A percentile compares a stretch with the other conserved stretches of the same genome.
Evolutionary conservation across 2,113 vertebrate genomes (phyloP).

Genomic region (Amazona guildingii): DNA sequence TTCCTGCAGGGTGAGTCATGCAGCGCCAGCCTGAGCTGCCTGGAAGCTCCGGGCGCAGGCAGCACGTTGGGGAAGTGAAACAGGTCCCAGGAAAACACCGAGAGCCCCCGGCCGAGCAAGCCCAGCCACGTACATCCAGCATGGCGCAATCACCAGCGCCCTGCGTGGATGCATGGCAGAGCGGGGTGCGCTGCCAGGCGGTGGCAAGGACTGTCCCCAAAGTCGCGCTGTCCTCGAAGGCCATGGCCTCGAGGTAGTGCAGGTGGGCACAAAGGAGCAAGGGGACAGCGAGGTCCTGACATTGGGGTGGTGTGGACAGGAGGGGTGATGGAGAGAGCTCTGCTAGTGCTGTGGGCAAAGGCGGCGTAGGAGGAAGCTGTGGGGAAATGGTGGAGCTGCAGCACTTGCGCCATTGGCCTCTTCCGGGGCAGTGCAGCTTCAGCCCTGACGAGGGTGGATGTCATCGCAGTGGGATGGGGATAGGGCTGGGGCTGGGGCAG

Average conservation of each 20-base stretch:
- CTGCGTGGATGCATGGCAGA: accelerated
- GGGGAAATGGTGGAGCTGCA: neutral
- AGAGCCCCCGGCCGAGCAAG: neutral
- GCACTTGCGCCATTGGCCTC: accelerated
- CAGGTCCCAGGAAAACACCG: neutral
- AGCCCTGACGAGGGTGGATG: neutral
- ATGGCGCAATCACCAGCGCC: neutral
- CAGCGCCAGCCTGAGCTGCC: accelerated
- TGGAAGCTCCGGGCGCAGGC: accelerated
- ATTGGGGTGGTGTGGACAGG: neutral
- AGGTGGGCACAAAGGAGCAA: neutral
- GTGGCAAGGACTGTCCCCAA: neutral
- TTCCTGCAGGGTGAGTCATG: constrained; percentile 1
- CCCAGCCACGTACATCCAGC: neutral
- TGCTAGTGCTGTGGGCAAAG: neutral
- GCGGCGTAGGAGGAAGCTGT: neutral
- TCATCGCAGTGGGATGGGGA: neutral
- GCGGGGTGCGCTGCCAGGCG: accelerated
- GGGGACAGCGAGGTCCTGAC: accelerated
- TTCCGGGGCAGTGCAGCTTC: neutral
- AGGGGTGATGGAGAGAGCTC: neutral
- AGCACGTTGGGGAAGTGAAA: constrained; percentile 5
- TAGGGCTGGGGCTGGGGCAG: neutral
- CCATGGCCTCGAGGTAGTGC: accelerated
- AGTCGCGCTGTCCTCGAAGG: accelerated